Evolutionary conservation across 1,140 invertebrate genomes (phyloP), one percentile per base, ranked within the genome.

Genomic region (Microplitis mediator): DNA sequence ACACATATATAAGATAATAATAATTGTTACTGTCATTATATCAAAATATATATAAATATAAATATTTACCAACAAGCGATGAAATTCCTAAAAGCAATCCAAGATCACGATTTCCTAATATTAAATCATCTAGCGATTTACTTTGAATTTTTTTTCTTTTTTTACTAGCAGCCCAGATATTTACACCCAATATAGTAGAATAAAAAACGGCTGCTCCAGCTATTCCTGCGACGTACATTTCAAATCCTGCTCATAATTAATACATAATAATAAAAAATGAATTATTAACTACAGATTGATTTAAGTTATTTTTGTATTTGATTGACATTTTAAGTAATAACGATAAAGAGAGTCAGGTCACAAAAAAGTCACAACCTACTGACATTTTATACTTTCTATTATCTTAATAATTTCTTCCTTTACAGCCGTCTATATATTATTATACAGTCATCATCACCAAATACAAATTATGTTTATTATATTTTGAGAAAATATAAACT

Each of bases 1-100:
- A 72, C 70, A 54, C 14, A 60, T 16, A 14, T n/a, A n/a, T n/a
- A n/a, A n/a, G n/a, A 36, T 4, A 64, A 61, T 45, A 45, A 13
- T 45, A 14, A 3, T 50, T 51, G 34, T 32, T 56, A 67, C 72
- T 35, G 31, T 52, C 51, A 13, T 31, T 52, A 54, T 66, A 5
- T 50, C 4, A 64, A 14, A 14, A 14, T 23, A 13, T 35, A n/a
- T 50, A 66, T 14, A 8, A 32, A 36, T 9, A 65, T 23, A 64
- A 61, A 70, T 67, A 81, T 81, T 88, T 85, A 92, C 93, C 93
- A 73, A 93, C 92, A 85, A 95, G 92, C 3, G 93, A 94, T 78
- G 93, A 92, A 69, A 93, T 90, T 9, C 93, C 93, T n/a, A 95
- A 92, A 69, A 93, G 85, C n/a, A 93, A 85, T 3, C 93, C 93